phyloP scores from a whole-genome alignment of 1,140 invertebrate genomes.

The Hylyphantes graminicola region DNA sequence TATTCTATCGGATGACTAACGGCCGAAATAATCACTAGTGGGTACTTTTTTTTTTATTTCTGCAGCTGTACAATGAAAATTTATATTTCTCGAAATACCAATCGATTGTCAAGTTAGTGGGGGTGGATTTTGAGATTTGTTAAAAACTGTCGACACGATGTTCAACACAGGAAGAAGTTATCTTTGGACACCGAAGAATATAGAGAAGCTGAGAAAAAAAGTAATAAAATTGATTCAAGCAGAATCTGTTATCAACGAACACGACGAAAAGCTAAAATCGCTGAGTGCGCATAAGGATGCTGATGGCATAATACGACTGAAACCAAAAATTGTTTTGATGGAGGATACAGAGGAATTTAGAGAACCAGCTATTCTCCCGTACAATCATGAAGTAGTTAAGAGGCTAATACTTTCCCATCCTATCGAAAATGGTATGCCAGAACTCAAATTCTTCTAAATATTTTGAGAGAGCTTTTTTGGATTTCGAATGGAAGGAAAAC shows the following conservation, averaged over 20 bases:
- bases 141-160: not conserved
- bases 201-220: constrained; percentile 33
- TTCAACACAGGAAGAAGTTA: constrained; percentile 18
- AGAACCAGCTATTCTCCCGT: constrained; percentile 24
- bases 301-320: constrained; percentile 19
- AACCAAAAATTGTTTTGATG: constrained; percentile 12
- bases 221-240: constrained; percentile 33
- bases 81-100: too few species aligned
- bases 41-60: too few species aligned
- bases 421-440: too few species aligned
- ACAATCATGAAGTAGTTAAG: too few species aligned
- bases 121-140: not conserved
- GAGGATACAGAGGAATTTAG: not conserved
- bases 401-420: too few species aligned
- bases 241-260: not conserved
- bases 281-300: constrained; percentile 12
- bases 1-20: too few species aligned
- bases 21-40: too few species aligned
- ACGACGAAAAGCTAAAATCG: constrained; percentile 27
- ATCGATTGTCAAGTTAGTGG: too few species aligned
- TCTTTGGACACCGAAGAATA: constrained; percentile 18
- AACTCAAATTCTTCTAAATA: too few species aligned
- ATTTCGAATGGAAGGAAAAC: too few species aligned
- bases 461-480: too few species aligned
- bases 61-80: too few species aligned